Percentiles rank a stretch among this genome's conserved stretches.
These are phyloP conservation scores for Cavia porcellus DNA, from an alignment of 2,113 vertebrate genomes.

Conservation along the genomic window DNA sequence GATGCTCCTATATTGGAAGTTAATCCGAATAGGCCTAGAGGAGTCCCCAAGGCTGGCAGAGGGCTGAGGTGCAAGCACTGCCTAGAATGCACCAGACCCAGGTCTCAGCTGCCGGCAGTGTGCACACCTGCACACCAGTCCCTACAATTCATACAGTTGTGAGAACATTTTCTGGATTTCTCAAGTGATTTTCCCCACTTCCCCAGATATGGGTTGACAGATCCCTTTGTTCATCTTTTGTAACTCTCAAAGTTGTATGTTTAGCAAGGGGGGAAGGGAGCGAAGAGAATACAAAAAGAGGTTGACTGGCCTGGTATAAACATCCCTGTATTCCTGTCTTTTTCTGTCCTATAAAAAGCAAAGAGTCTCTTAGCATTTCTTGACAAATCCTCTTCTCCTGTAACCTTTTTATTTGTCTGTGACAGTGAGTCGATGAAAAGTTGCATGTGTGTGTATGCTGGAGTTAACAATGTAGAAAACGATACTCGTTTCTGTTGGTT, in stretches of 20 bases:
- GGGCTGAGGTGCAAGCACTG: background rate
- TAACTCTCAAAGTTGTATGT: background rate
- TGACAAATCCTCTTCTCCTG: background rate
- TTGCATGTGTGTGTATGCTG: background rate
- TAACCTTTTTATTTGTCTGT: background rate
- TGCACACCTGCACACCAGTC: background rate
- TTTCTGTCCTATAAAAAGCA: background rate
- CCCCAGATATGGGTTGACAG: background rate
- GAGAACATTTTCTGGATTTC: background rate
- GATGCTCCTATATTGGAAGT: background rate
- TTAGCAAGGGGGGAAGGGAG: background rate
- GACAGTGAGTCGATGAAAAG: background rate
- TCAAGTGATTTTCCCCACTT: background rate
- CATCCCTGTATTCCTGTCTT: background rate
- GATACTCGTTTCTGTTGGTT: background rate
- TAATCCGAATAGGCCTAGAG: background rate
- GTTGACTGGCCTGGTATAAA: background rate
- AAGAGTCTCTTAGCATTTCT: background rate
- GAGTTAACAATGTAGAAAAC: slow-evolving; percentile 1
- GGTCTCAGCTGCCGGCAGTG: background rate
- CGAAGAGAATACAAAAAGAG: background rate
- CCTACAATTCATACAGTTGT: background rate
- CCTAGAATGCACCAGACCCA: background rate
- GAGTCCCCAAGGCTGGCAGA: background rate
- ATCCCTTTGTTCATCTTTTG: background rate